Percentiles rank a stretch among this genome's conserved stretches.
These are phyloP conservation scores for Knipowitschia caucasica DNA, from an alignment of 2,797 vertebrate species.

Conservation along the genomic window DNA sequence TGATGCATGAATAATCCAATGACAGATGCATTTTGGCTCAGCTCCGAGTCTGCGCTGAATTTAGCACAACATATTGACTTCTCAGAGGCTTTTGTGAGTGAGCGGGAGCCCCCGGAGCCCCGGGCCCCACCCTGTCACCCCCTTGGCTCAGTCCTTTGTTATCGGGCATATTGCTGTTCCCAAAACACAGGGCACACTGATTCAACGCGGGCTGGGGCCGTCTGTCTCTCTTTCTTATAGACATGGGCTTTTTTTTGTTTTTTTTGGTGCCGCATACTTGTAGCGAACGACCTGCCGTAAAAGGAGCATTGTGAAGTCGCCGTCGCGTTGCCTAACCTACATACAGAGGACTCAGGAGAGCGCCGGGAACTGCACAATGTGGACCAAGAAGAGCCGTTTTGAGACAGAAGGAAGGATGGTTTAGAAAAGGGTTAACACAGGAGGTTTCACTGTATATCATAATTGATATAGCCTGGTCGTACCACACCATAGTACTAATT, in stretches of 20 bases:
- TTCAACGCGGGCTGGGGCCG: conserved; percentile 33
- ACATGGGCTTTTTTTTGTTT: conserved; percentile 28
- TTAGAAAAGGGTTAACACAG: no score
- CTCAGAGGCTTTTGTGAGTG: conserved; percentile 9
- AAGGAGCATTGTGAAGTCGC: conserved; percentile 33
- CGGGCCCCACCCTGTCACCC: neutral
- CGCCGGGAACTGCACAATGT: neutral
- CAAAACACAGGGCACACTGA: conserved; percentile 41
- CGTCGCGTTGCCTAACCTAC: conserved; percentile 30
- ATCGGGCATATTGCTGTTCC: conserved; percentile 25
- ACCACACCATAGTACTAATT: no score
- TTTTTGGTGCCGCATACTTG: conserved; percentile 14
- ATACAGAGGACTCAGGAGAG: conserved; percentile 24
- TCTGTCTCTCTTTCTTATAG: neutral
- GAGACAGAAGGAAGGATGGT: neutral
- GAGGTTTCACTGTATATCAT: no score
- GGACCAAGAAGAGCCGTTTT: neutral
- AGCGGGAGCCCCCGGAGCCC: conserved; percentile 4
- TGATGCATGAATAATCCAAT: no score
- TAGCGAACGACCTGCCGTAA: conserved; percentile 41
- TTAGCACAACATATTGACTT: conserved; percentile 36
- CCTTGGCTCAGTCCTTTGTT: conserved; percentile 27
- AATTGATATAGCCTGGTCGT: no score
- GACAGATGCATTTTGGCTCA: no score
- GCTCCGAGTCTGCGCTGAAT: no score